Conservation (phyloP, 2,888 invertebrate genomes). For the Selenia dentaria region DNA sequence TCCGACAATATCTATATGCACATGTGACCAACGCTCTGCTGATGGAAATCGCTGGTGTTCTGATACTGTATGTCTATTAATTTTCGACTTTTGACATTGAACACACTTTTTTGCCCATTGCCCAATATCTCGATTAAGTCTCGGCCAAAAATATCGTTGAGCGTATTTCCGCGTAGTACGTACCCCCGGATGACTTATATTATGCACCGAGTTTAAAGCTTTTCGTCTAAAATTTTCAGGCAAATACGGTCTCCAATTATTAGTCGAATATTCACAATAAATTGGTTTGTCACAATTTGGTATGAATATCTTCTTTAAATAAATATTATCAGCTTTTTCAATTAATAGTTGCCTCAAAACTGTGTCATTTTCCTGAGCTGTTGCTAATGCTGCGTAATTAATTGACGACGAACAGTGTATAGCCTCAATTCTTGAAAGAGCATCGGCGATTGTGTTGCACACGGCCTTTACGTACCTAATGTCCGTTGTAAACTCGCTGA, state of each 20-base stretch:
- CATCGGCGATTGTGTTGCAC: too few relatives aligned
- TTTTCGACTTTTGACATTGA: conserved; percentile 25
- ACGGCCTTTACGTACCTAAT: too few relatives aligned
- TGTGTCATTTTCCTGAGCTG: too few relatives aligned
- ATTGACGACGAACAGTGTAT: too few relatives aligned
- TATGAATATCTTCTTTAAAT: not conserved
- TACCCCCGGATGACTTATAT: conserved; percentile 10
- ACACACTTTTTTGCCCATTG: conserved; percentile 21
- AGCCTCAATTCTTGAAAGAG: too few relatives aligned
- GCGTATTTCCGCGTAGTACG: conserved; percentile 1
- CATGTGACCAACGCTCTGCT: conserved; percentile 17
- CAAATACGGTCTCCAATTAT: conserved; percentile 15
- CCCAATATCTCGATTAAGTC: conserved; percentile 18
- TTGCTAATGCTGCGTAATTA: too few relatives aligned
- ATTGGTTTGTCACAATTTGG: conserved; percentile 6
- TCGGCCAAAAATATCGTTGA: conserved; percentile 20
- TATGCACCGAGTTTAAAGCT: conserved; percentile 8
- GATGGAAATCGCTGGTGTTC: conserved; percentile 8
- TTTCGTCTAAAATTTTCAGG: conserved; percentile 10
- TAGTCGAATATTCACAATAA: conserved; percentile 19
- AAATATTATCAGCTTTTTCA: too few relatives aligned
- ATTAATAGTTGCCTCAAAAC: too few relatives aligned
- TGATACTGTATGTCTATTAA: conserved; percentile 20
- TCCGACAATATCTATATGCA: conserved; percentile 27
- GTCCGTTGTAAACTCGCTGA: too few relatives aligned